phyloP scores from a whole-genome alignment of 2,888 invertebrate genomes.

The Heliconius ismenius region DNA sequence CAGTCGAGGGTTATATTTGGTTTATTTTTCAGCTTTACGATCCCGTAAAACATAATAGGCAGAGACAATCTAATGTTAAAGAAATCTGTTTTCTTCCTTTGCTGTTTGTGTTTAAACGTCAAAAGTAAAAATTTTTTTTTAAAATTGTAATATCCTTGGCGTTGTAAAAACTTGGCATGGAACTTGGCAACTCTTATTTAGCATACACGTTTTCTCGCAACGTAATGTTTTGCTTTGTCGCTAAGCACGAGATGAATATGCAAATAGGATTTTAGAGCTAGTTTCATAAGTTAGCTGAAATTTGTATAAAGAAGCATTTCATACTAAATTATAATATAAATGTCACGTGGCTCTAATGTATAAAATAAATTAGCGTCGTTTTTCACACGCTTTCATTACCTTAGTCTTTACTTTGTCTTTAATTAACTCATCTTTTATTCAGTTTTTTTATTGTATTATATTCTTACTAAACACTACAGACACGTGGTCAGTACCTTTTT shows the following conservation, averaged over 20 bases:
- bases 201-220: slow-evolving; percentile 1
- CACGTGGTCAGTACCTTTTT: too few species aligned
- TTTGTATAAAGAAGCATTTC: slow-evolving; percentile 8
- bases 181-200: slow-evolving; percentile 6
- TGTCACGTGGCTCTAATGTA: neutral
- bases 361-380: neutral
- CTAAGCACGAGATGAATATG: slow-evolving; percentile 17
- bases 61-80: too few species aligned
- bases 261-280: slow-evolving; percentile 19
- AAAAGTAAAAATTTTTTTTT: neutral
- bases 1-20: too few species aligned
- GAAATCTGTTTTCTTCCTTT: too few species aligned
- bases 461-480: too few species aligned
- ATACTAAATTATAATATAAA: neutral
- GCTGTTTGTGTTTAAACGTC: too few species aligned
- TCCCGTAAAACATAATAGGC: too few species aligned
- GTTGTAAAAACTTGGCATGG: neutral
- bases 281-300: slow-evolving; percentile 12
- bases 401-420: too few species aligned
- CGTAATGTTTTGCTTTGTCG: slow-evolving; percentile 20
- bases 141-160: neutral
- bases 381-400: neutral
- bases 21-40: too few species aligned
- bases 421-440: too few species aligned
- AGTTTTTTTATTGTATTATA: too few species aligned